Percentiles rank a stretch among this genome's conserved stretches.
Conservation (phyloP, 1,140 invertebrate species). For the Nomia melanderi region DNA sequence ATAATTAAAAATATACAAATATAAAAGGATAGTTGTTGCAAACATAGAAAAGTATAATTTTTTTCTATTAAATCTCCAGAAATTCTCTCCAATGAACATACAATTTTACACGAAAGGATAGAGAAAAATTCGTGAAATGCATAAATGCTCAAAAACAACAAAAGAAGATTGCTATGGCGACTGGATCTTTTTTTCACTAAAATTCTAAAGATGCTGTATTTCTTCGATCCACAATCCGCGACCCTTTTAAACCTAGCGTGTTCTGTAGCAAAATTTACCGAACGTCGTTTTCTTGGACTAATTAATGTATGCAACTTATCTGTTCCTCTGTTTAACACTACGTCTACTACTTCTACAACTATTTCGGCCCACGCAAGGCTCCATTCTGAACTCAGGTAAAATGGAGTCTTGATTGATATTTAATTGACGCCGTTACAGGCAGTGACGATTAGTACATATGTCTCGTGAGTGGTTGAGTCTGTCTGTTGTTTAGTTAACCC, state of each 20-base stretch:
- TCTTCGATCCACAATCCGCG: not conserved
- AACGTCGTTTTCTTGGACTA: constrained; percentile 31
- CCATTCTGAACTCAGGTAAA: constrained; percentile 81
- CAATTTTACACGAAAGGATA: not conserved
- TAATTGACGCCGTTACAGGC: constrained; percentile 68
- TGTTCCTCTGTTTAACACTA: constrained; percentile 79
- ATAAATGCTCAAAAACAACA: not conserved
- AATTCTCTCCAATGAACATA: too few species aligned
- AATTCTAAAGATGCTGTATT: not conserved
- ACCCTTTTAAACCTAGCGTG: constrained; percentile 22
- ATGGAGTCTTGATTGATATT: constrained; percentile 80
- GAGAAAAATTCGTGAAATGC: not conserved
- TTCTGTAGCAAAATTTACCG: constrained; percentile 54
- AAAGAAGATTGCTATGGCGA: not conserved
- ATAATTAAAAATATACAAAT: too few species aligned
- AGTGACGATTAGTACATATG: constrained; percentile 74
- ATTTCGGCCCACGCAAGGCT: constrained; percentile 80
- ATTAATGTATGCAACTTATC: constrained; percentile 72
- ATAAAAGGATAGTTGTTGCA: too few species aligned
- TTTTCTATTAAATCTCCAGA: too few species aligned
- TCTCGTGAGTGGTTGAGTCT: constrained; percentile 78
- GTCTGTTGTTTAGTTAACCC: constrained; percentile 66
- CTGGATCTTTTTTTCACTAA: not conserved
- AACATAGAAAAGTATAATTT: too few species aligned
- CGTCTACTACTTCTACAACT: constrained; percentile 79